Conservation (phyloP, 2,888 invertebrate genomes). For the Dolichomitus sp. region DNA sequence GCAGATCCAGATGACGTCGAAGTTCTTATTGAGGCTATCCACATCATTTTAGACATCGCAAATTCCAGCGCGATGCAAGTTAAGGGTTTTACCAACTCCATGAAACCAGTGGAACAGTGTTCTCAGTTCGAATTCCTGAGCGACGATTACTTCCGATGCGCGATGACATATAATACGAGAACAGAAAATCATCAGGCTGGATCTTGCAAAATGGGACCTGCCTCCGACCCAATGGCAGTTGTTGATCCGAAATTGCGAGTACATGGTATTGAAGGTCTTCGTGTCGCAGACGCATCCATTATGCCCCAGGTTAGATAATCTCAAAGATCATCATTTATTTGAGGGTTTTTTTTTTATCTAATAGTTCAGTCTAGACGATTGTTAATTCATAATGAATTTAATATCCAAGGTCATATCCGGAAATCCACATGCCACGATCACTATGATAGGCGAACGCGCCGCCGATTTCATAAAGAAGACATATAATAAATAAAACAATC, state of each 20-base stretch:
- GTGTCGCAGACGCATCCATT: conserved; percentile 88
- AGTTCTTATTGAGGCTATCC: conserved; percentile 89
- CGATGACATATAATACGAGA: conserved; percentile 90
- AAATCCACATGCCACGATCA: conserved; percentile 88
- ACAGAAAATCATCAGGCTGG: conserved; percentile 95
- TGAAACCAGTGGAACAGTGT: conserved; percentile 67
- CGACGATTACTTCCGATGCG: conserved; percentile 92
- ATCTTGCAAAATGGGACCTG: conserved; percentile 93
- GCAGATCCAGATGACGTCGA: conserved; percentile 89
- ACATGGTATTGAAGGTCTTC: conserved; percentile 88
- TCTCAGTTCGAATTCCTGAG: conserved; percentile 75
- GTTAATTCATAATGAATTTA: neutral
- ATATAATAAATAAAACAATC: neutral
- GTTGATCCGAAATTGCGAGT: conserved; percentile 90
- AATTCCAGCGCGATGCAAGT: conserved; percentile 86
- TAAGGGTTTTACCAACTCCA: conserved; percentile 66
- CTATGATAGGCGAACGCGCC: conserved; percentile 89
- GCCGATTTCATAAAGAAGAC: conserved; percentile 86
- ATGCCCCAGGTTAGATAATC: conserved; percentile 87
- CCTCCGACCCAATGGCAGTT: conserved; percentile 90
- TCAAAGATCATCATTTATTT: neutral
- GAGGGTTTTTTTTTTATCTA: too few species aligned
- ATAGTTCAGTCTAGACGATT: neutral
- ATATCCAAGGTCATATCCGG: conserved; percentile 84
- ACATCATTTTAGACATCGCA: conserved; percentile 87